A percentile compares a stretch with the other conserved stretches of the same genome.
phyloP scores from a whole-genome alignment of 2,797 vertebrate species.

The Typhlichthys eigenmanni region DNA sequence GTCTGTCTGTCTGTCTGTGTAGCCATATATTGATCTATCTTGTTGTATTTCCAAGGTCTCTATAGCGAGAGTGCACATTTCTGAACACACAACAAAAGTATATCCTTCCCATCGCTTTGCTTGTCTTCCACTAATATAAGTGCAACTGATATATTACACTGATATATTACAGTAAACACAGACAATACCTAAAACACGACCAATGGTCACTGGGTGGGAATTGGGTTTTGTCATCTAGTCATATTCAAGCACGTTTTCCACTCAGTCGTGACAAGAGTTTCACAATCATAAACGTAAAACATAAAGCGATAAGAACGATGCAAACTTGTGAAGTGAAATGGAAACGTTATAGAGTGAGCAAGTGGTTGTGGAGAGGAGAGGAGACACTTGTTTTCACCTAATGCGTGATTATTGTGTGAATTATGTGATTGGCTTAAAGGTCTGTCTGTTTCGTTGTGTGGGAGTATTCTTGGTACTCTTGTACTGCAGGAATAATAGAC shows the following conservation, averaged over 20 bases:
- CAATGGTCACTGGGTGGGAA: no score
- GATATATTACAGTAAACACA: no score
- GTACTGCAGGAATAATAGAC: background rate
- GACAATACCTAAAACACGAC: no score
- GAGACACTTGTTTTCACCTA: no score
- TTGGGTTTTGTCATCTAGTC: slow-evolving; percentile 7
- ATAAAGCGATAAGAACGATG: background rate
- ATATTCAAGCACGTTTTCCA: background rate
- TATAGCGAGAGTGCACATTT: background rate
- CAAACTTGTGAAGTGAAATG: slow-evolving; percentile 1
- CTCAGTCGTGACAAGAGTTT: background rate
- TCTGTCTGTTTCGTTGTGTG: no score
- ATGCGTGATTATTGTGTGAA: no score
- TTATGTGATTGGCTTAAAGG: no score
- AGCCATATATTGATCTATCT: background rate
- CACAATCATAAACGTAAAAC: background rate
- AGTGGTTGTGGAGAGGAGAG: background rate
- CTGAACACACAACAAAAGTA: slow-evolving; percentile 6
- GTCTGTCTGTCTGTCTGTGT: slow-evolving; percentile 19
- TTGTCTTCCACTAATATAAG: background rate
- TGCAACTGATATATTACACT: no score
- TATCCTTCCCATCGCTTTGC: slow-evolving; percentile 1
- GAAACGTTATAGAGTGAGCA: background rate
- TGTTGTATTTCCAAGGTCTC: slow-evolving; percentile 21
- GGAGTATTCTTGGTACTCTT: no score